Evolutionary conservation across 1,140 invertebrate species (phyloP).

Genomic region (Chironomus striatipennis): DNA sequence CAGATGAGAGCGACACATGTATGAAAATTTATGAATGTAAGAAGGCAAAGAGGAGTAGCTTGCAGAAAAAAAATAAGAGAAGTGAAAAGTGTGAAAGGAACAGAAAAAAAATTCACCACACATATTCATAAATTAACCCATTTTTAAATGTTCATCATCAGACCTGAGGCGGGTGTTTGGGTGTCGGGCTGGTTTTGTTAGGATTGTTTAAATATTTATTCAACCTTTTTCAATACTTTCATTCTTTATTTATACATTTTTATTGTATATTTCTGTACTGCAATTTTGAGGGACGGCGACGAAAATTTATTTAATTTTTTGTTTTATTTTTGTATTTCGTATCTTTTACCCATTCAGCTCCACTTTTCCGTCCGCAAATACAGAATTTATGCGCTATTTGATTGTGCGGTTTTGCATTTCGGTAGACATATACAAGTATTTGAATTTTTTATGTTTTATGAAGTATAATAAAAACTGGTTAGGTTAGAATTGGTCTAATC

Average conservation of each 20-base stretch:
- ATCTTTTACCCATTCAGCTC: background rate
- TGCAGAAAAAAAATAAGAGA: too few relatives aligned
- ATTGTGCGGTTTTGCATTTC: conserved; percentile 18
- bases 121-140: conserved; percentile 20
- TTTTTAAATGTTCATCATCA: conserved; percentile 16
- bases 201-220: conserved; percentile 16
- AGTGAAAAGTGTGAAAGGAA: background rate
- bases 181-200: background rate
- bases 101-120: background rate
- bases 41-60: too few relatives aligned
- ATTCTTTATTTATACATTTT: background rate
- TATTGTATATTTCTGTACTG: background rate
- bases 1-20: background rate
- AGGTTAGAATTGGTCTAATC: too few relatives aligned
- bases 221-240: background rate
- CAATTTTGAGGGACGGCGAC: background rate
- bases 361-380: background rate
- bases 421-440: background rate
- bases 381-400: conserved; percentile 2
- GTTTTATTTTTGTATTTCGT: too few relatives aligned
- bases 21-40: too few relatives aligned
- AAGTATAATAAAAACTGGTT: too few relatives aligned
- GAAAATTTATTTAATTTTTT: background rate
- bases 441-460: background rate
- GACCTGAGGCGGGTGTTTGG: too few relatives aligned